A percentile compares a stretch with the other conserved stretches of the same genome.
These are phyloP conservation scores for Hemicordylus capensis DNA, from an alignment of 2,113 vertebrate species.

Conservation along the genomic window DNA sequence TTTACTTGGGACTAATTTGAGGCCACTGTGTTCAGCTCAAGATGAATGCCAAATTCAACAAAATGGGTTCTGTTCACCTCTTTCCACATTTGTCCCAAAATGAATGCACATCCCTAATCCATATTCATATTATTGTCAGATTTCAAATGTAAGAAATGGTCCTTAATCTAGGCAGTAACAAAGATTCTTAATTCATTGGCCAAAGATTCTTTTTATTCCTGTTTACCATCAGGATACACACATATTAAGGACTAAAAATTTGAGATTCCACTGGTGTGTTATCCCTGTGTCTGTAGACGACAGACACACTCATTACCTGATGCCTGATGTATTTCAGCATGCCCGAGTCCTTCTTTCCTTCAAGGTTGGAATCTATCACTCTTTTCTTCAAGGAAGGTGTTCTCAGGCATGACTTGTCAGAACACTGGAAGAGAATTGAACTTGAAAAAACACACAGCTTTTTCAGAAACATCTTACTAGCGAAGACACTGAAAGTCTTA, in stretches of 20 bases:
- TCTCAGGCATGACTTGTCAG: constrained; percentile 94
- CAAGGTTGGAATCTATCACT: constrained; percentile 85
- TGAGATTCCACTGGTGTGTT: neutral
- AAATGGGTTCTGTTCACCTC: no score
- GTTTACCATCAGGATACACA: neutral
- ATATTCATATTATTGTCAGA: neutral
- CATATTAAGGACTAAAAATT: neutral
- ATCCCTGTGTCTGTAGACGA: neutral
- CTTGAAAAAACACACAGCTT: neutral
- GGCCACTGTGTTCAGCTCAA: no score
- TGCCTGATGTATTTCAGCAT: constrained; percentile 98
- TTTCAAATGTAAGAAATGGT: neutral
- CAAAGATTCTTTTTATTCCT: neutral
- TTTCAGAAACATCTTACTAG: neutral
- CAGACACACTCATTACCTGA: constrained; percentile 81
- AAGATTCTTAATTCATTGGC: neutral
- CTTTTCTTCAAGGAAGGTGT: constrained; percentile 96
- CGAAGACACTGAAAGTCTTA: no score
- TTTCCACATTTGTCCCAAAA: no score
- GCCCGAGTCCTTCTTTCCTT: constrained; percentile 96
- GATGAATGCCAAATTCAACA: no score
- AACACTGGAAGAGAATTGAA: constrained; percentile 80
- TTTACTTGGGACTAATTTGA: no score
- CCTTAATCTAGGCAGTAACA: neutral
- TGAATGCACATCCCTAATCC: no score